Evolutionary conservation across 2,113 vertebrate species (phyloP).

Genomic region (Astur gentilis): DNA sequence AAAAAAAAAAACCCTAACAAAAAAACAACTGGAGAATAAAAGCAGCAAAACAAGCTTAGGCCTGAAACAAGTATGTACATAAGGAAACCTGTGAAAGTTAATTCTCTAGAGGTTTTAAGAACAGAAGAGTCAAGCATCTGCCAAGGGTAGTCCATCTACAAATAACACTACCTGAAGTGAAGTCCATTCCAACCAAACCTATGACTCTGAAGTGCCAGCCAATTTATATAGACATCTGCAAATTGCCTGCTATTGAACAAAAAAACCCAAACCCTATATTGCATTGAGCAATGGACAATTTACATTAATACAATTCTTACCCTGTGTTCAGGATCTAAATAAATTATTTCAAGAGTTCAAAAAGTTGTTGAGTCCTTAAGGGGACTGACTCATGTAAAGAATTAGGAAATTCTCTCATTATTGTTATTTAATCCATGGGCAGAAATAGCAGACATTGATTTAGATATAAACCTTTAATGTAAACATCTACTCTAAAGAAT

Average conservation of each 20-base stretch:
- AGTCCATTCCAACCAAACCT: not conserved
- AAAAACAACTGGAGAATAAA: not conserved
- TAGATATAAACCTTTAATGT: not conserved
- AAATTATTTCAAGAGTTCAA: not conserved
- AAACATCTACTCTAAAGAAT: not conserved
- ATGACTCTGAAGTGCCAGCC: not conserved
- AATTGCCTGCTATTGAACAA: not conserved
- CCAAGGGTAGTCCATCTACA: not conserved
- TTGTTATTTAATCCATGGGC: not conserved
- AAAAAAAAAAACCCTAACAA: not conserved
- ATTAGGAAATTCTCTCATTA: not conserved
- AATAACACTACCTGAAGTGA: not conserved
- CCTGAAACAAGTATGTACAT: not conserved
- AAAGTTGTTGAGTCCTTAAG: not conserved
- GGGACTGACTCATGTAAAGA: not conserved
- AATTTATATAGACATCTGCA: not conserved
- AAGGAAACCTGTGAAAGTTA: not conserved
- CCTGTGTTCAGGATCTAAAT: not conserved
- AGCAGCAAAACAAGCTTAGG: not conserved
- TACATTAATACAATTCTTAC: not conserved
- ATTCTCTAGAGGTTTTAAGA: not conserved
- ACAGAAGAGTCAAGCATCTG: not conserved
- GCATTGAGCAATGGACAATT: not conserved
- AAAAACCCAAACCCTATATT: accelerated
- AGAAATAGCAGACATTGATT: not conserved